Evolutionary conservation across 2,888 invertebrate species (phyloP), one percentile per base, ranked within the genome.

Genomic region (Rhyacophila evoluta): DNA sequence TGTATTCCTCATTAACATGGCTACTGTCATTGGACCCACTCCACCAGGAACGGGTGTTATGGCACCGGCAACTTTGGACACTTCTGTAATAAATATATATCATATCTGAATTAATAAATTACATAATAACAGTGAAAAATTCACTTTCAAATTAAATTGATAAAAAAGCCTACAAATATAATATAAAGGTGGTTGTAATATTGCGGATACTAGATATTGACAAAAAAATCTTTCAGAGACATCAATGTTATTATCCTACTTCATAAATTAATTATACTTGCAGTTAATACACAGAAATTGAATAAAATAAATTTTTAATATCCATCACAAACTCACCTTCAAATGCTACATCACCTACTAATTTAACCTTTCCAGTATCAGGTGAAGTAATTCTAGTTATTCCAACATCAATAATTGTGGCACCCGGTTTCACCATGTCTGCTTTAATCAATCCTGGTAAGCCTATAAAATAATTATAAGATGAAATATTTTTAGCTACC

Each of bases 21-120:
- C 95, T 0, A 97, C 97, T 0, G 98, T 98, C 94, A 97, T 95
- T 0, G 97, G 97, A 0, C 97, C 97, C 2, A 96, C 97, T 1
- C 98, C 98, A 1, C 97, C 92, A 0, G 97, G 97, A 0, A 97
- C 98, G 0, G 97, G 97, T 0, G 97, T 97, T 70, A 98, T 93
- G 74, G 93, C 91, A 8, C 95, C 95, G 6, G 97, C 97, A 27
- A 96, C 90, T 87, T 95, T 91, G 79, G 91, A 91, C 0, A 96
- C 96, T 86, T 91, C 92, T 94, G 89, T 82, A 85, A 86, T 55
- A 69, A 69, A 29, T 25, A 74, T n/a, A 74, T 77, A 39, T 79
- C 78, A 78, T 29, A 41, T n/a, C n/a, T n/a, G n/a, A n/a, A n/a
- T n/a, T n/a, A n/a, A n/a, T n/a, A n/a, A n/a, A n/a, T n/a, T n/a